Conservation (phyloP, 2,113 vertebrate genomes). For the Scortum barcoo region DNA sequence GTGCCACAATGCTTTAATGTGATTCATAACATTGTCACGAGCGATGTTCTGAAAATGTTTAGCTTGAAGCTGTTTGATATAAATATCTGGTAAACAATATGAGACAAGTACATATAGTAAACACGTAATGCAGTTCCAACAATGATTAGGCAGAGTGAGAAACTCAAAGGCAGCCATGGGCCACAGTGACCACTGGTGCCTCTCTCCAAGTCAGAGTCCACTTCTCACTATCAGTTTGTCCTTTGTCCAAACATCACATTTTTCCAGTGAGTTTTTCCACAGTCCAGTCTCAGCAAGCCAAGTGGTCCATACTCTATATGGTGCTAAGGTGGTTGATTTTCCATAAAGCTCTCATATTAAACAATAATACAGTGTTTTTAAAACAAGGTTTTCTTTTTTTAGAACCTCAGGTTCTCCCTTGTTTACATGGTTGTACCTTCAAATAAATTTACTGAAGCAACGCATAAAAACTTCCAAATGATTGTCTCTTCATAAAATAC, state of each 20-base stretch:
- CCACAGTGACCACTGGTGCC: slow-evolving; percentile 39
- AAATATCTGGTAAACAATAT: slow-evolving; percentile 82
- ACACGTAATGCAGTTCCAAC: slow-evolving; percentile 74
- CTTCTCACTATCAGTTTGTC: slow-evolving; percentile 56
- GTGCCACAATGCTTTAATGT: slow-evolving; percentile 80
- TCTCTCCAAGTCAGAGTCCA: slow-evolving; percentile 56
- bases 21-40: slow-evolving; percentile 77
- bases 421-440: slow-evolving; percentile 51
- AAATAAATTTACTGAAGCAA: slow-evolving; percentile 72
- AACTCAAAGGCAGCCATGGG: slow-evolving; percentile 60
- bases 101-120: slow-evolving; percentile 77
- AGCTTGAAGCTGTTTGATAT: slow-evolving; percentile 77
- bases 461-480: slow-evolving; percentile 73
- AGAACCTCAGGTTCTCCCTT: slow-evolving; percentile 58
- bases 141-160: slow-evolving; percentile 70
- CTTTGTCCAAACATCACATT: slow-evolving; percentile 51
- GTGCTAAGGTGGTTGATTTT: slow-evolving; percentile 62
- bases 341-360: slow-evolving; percentile 75
- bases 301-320: slow-evolving; percentile 58
- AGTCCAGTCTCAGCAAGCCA: slow-evolving; percentile 56
- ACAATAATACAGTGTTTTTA: slow-evolving; percentile 70
- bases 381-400: slow-evolving; percentile 67
- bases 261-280: slow-evolving; percentile 47
- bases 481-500: slow-evolving; percentile 83
- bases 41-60: slow-evolving; percentile 72